phyloP scores from a whole-genome alignment of 2,113 vertebrate genomes.

The Macquaria australasica region DNA sequence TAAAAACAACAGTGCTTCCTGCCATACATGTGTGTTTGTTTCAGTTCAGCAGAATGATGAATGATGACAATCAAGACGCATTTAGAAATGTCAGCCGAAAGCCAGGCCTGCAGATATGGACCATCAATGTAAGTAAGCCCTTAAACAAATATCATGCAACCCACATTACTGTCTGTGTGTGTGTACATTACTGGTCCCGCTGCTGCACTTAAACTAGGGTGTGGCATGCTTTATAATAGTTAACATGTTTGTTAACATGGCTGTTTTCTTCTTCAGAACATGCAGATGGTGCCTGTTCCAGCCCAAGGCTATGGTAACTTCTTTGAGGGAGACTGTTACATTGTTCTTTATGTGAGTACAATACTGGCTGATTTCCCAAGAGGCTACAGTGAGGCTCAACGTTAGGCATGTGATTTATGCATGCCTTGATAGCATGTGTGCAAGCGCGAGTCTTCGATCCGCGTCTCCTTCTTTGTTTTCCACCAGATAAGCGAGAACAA shows the following conservation, averaged over 20 bases:
- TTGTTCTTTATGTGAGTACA: constrained; percentile 88
- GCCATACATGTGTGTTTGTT: constrained; percentile 50
- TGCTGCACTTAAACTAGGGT: neutral
- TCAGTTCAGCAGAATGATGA: constrained; percentile 86
- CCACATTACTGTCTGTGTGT: neutral
- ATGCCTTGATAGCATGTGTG: neutral
- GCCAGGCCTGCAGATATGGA: constrained; percentile 93
- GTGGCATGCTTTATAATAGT: neutral
- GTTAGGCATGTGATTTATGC: neutral
- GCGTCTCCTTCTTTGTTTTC: neutral
- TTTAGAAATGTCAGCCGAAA: constrained; percentile 82
- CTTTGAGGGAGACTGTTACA: constrained; percentile 93
- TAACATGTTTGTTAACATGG: neutral
- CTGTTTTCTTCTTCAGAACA: constrained; percentile 83
- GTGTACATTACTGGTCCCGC: neutral
- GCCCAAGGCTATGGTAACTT: constrained; percentile 89
- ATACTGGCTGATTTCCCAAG: constrained; percentile 15
- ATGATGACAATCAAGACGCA: constrained; percentile 55
- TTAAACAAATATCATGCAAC: neutral
- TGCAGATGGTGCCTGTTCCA: constrained; percentile 90
- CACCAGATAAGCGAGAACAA: constrained; percentile 79
- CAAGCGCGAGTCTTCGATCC: neutral
- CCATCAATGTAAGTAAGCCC: constrained; percentile 89
- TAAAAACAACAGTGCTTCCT: neutral
- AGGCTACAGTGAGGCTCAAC: neutral